Percentiles rank a stretch among this genome's conserved stretches.
Conservation (phyloP, 2,113 vertebrate species). For the Regulus satrapa region DNA sequence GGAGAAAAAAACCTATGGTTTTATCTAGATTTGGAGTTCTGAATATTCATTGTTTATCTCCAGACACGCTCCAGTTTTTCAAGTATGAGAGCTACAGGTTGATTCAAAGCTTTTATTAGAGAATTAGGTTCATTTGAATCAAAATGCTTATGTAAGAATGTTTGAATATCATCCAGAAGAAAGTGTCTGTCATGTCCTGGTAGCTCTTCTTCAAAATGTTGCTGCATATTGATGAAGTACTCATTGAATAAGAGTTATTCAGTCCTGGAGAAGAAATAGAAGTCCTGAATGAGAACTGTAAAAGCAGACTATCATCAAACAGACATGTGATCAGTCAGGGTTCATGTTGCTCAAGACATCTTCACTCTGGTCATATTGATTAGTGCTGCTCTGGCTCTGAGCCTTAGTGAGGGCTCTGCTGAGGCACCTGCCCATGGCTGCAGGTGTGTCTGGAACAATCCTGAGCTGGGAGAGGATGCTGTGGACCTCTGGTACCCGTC, state of each 20-base stretch:
- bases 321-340: neutral
- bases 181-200: neutral
- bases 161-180: neutral
- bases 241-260: neutral
- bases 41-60: neutral
- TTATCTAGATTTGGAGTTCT: neutral
- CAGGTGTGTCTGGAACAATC: neutral
- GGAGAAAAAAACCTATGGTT: accelerated
- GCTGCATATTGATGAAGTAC: neutral
- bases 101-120: neutral
- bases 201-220: neutral
- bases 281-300: neutral
- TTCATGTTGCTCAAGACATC: neutral
- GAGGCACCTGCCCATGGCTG: neutral
- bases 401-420: neutral
- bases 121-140: neutral
- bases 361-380: accelerated
- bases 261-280: neutral
- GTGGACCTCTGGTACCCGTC: accelerated
- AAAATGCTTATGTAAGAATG: neutral
- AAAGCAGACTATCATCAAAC: neutral
- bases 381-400: neutral
- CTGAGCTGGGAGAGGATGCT: neutral
- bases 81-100: neutral
- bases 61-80: neutral